Percentiles rank a stretch among this genome's conserved stretches.
These are phyloP conservation scores for Heliconius charithonia DNA, from an alignment of 2,888 invertebrate species.

Conservation along the genomic window DNA sequence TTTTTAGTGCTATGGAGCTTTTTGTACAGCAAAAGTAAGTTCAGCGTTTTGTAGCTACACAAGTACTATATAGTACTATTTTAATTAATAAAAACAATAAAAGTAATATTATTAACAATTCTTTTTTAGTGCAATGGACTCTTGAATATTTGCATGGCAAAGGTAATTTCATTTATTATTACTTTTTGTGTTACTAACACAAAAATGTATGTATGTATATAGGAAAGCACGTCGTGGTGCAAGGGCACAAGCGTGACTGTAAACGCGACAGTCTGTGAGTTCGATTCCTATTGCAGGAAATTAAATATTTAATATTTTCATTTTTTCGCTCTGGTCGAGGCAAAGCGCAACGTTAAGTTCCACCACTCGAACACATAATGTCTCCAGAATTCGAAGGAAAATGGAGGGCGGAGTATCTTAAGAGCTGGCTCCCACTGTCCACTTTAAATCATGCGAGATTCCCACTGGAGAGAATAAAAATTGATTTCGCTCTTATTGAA, in stretches of 20 bases:
- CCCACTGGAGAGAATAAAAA: no score
- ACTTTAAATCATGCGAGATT: neutral
- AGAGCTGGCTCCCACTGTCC: neutral
- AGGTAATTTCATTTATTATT: constrained; percentile 45
- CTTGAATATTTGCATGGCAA: constrained; percentile 55
- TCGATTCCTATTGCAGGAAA: no score
- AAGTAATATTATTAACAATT: neutral
- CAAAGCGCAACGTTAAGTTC: neutral
- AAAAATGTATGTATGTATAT: no score
- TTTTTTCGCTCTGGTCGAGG: no score
- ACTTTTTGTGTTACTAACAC: neutral
- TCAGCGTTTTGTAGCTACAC: neutral
- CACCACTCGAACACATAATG: neutral
- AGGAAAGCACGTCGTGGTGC: no score
- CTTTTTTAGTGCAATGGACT: constrained; percentile 53
- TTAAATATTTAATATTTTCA: no score
- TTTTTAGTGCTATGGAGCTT: constrained; percentile 49
- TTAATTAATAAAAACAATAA: neutral
- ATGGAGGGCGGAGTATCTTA: neutral
- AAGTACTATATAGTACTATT: neutral
- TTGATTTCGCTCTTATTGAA: no score
- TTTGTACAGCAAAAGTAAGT: constrained; percentile 53
- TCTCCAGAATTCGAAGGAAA: neutral
- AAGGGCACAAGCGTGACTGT: no score
- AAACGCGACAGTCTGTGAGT: no score